Conservation (phyloP, 2,797 vertebrate species). For the Adelosebastes latens region DNA sequence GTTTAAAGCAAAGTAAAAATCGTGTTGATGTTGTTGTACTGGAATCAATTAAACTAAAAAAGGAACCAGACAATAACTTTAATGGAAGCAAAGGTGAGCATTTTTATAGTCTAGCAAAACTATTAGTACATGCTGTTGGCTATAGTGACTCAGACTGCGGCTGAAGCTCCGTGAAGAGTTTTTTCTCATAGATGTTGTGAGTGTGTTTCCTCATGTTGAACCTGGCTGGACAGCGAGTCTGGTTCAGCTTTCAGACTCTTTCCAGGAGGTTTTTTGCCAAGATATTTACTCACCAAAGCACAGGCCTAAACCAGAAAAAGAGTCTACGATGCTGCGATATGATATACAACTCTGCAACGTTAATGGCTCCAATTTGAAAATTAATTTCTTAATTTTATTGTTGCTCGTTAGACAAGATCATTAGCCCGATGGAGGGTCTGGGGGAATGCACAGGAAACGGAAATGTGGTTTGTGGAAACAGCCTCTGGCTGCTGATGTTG, state of each 20-base stretch:
- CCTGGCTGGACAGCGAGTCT: constrained; percentile 21
- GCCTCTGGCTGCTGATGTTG: constrained; percentile 11
- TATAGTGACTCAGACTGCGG: constrained; percentile 17
- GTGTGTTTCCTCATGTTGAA: constrained; percentile 27
- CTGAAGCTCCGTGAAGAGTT: not conserved
- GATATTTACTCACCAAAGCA: not conserved
- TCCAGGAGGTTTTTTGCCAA: not conserved
- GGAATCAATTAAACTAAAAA: not conserved
- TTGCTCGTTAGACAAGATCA: constrained; percentile 11
- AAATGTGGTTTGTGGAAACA: constrained; percentile 27
- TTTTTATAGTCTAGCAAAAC: not conserved
- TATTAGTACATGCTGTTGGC: not conserved
- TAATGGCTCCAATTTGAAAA: not conserved
- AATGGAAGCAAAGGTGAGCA: not conserved
- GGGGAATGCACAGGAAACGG: constrained; percentile 4
- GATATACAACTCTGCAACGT: not conserved
- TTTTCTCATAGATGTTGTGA: constrained; percentile 4
- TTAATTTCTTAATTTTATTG: constrained; percentile 21
- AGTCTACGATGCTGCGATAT: not conserved
- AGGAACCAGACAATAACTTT: not conserved
- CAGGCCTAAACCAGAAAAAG: not conserved
- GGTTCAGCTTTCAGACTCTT: not conserved
- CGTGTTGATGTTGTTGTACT: not conserved
- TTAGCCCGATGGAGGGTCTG: constrained; percentile 12
- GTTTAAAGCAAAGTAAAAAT: not conserved